Evolutionary conservation across 2,888 invertebrate species (phyloP).

Genomic region (Erannis defoliaria): DNA sequence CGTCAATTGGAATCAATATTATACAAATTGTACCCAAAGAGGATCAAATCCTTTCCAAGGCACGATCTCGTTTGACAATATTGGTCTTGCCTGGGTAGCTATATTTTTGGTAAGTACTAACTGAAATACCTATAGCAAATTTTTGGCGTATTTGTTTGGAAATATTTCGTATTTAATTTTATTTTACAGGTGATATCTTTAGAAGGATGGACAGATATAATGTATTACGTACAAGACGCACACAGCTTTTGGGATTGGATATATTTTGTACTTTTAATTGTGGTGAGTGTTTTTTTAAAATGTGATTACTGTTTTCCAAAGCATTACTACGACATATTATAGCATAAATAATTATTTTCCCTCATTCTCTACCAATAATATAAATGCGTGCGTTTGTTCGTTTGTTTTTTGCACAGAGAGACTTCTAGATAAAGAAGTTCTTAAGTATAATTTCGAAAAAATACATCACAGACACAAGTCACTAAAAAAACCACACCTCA

Average conservation of each 20-base stretch:
- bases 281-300: constrained; percentile 91
- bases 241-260: constrained; percentile 99
- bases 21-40: constrained; percentile 96
- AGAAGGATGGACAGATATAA: constrained; percentile 99
- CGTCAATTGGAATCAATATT: constrained; percentile 99
- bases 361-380: background rate
- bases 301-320: no score
- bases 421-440: no score
- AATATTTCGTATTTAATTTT: background rate
- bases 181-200: constrained; percentile 96
- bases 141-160: no score
- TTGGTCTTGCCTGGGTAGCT: constrained; percentile 99
- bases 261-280: constrained; percentile 99
- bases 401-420: no score
- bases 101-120: constrained; percentile 96
- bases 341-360: no score
- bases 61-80: constrained; percentile 99
- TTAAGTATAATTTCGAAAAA: no score
- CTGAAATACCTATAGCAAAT: no score
- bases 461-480: no score
- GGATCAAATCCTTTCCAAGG: constrained; percentile 99
- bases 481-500: no score
- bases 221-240: constrained; percentile 99
- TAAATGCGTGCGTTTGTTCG: no score
- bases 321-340: no score